Evolutionary conservation across 2,113 vertebrate genomes (phyloP).

Genomic region (Daubentonia madagascariensis): DNA sequence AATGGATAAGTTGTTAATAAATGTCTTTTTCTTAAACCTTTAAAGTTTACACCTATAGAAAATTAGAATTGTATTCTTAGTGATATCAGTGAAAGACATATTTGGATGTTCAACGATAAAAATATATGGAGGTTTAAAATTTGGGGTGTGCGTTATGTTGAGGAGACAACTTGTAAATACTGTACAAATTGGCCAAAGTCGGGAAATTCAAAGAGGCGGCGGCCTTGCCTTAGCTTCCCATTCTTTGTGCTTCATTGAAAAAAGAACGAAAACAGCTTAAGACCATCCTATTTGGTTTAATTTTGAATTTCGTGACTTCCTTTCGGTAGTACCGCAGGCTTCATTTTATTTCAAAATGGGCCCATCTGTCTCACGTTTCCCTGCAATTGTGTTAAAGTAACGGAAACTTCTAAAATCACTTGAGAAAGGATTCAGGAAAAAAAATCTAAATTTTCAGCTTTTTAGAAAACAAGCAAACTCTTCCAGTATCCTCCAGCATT

Average conservation of each 20-base stretch:
- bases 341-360: constrained; percentile 56
- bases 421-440: background rate
- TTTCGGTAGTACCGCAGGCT: constrained; percentile 47
- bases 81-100: background rate
- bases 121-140: background rate
- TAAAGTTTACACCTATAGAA: background rate
- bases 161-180: background rate
- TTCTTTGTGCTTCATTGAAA: constrained; percentile 27
- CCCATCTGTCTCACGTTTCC: constrained; percentile 48
- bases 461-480: background rate
- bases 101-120: background rate
- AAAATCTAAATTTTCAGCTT: background rate
- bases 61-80: background rate
- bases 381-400: background rate
- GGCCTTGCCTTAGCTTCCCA: background rate
- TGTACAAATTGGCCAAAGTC: background rate
- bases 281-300: constrained; percentile 8
- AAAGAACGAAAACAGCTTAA: background rate
- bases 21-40: background rate
- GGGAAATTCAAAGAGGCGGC: background rate
- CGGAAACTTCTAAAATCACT: background rate
- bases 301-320: constrained; percentile 57
- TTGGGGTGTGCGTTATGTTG: background rate
- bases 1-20: background rate
- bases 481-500: background rate